A percentile compares a stretch with the other conserved stretches of the same genome.
Conservation (phyloP, 2,888 invertebrate genomes). For the Eupithecia inturbata region DNA sequence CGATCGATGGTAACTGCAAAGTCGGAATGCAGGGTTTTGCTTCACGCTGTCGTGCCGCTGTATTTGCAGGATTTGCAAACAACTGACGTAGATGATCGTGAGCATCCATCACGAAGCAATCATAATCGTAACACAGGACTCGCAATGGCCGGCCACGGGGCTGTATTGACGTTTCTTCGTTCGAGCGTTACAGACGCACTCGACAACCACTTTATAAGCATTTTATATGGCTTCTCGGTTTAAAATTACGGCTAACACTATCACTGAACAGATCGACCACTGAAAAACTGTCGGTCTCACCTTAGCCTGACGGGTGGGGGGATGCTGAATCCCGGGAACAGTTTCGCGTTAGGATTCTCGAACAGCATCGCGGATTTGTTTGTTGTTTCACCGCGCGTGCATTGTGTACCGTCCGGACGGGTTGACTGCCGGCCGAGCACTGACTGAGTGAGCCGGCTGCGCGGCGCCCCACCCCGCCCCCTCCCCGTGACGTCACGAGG, state of each 20-base stretch:
- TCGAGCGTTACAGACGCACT: constrained; percentile 63
- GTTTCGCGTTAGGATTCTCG: constrained; percentile 89
- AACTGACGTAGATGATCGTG: constrained; percentile 32
- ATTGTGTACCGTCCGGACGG: constrained; percentile 67
- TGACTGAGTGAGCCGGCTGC: constrained; percentile 51
- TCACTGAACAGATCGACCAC: constrained; percentile 38
- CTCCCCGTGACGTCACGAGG: constrained; percentile 74
- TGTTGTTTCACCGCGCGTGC: constrained; percentile 75
- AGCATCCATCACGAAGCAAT: constrained; percentile 34
- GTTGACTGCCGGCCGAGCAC: constrained; percentile 74
- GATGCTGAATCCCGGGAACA: constrained; percentile 88
- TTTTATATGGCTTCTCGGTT: constrained; percentile 65
- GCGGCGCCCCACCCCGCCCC: constrained; percentile 55
- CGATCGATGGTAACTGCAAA: constrained; percentile 46
- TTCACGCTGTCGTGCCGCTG: constrained; percentile 34
- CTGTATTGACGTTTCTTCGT: constrained; percentile 69
- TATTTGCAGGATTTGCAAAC: constrained; percentile 24
- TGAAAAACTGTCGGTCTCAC: constrained; percentile 57
- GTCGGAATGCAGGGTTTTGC: constrained; percentile 45
- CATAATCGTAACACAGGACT: constrained; percentile 18
- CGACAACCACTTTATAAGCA: constrained; percentile 63
- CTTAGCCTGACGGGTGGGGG: constrained; percentile 87
- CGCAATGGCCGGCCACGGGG: constrained; percentile 49
- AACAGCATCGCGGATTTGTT: constrained; percentile 86
- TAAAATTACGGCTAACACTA: constrained; percentile 60